phyloP scores from a whole-genome alignment of 1,140 invertebrate species.

The Carposina sasakii region DNA sequence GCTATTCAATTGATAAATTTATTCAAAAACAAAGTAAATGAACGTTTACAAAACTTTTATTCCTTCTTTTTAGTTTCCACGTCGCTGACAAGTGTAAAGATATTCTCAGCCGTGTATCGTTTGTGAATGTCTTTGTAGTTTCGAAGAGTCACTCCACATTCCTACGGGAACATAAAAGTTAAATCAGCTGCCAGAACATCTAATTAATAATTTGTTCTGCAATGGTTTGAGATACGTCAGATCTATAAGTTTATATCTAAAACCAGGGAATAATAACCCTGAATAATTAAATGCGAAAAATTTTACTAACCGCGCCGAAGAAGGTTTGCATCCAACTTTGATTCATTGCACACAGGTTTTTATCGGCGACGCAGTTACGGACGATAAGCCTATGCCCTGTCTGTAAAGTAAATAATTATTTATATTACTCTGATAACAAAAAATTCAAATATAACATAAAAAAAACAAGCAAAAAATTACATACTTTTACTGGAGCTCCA shows the following conservation, averaged over 20 bases:
- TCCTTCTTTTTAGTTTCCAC: conserved; percentile 51
- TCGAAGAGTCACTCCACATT: conserved; percentile 56
- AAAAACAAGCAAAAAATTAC: background rate
- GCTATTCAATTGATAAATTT: too few species aligned
- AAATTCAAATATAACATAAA: background rate
- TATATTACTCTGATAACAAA: background rate
- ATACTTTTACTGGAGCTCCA: conserved; percentile 51
- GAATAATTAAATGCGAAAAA: conserved; percentile 13
- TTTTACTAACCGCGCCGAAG: conserved; percentile 52
- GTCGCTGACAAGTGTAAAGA: conserved; percentile 58
- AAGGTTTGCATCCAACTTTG: conserved; percentile 65
- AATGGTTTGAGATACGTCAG: too few species aligned
- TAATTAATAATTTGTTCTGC: too few species aligned
- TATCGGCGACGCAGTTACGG: conserved; percentile 59
- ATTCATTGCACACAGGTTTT: conserved; percentile 60
- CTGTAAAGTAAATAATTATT: conserved; percentile 33
- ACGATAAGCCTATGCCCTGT: conserved; percentile 50
- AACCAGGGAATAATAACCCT: conserved; percentile 12
- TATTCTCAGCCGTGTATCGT: conserved; percentile 54
- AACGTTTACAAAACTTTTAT: conserved; percentile 12
- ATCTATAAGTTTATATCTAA: too few species aligned
- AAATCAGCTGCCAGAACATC: too few species aligned
- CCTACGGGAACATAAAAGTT: conserved; percentile 27
- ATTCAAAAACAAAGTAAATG: too few species aligned
- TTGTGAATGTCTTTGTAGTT: conserved; percentile 54